Evolutionary conservation across 2,797 vertebrate genomes (phyloP), one percentile per base, ranked within the genome.

Genomic region (Sciurus vulgaris): DNA sequence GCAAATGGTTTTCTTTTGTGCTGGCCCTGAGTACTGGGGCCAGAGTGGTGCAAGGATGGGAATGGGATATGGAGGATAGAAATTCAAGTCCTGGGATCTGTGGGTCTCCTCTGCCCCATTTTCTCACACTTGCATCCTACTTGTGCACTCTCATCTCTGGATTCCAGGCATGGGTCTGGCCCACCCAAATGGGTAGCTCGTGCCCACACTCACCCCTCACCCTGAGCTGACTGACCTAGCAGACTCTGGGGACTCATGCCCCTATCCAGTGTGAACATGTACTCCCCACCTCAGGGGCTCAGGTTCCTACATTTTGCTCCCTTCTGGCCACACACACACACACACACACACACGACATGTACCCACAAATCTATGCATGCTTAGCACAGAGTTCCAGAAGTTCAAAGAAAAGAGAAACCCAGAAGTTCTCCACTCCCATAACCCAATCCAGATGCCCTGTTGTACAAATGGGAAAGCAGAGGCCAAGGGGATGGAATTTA

Each of bases 1-100:
- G 92, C 84, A 95, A 96, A 97, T 97, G 97, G 94, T 86, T 98
- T 98, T 98, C 97, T 95, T 89, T 83, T 97, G 86, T 98, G 89
- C 18, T 17, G 97, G 97, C 97, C 95, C 95, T 95, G 96, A 98
- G 97, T 96, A 86, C 95, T 35, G 74, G 86, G 77, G 74, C 95
- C 35, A 49, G 77, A 59, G 78, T 63, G 56, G 26, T 33, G 5
- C 82, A 72, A 78, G 77, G 69, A 54, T 76, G 56, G 30, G 30
- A 63, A n/a, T 28, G 76, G 67, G 49, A 41, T 54, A n/a, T 4
- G 20, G 35, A 13, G 26, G 69, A 28, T 26, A 17, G 61, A 81
- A 76, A 95, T 51, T 56, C 54, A 77, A 90, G 41, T 41, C 59
- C 70, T 70, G 30, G 79, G 54, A 13, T 65, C 41, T 59, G 72